Conservation (phyloP, 64 coral and sea anemone species). For the Porites australiensis region DNA sequence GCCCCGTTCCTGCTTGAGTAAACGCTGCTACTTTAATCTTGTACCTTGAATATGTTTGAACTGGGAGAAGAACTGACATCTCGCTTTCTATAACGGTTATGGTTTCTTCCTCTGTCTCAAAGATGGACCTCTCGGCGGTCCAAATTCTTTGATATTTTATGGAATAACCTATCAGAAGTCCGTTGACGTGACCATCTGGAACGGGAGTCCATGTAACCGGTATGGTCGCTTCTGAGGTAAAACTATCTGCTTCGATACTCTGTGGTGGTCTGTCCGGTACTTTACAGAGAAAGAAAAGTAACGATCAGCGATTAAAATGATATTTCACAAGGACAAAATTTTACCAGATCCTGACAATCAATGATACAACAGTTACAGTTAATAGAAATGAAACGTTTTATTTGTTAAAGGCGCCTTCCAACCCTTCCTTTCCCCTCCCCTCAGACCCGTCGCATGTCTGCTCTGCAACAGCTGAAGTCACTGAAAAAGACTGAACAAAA, state of each 20-base stretch:
- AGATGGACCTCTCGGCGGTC: slow-evolving; percentile 14
- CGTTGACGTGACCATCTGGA: slow-evolving; percentile 44
- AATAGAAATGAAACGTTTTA: too few species aligned
- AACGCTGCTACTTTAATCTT: slow-evolving; percentile 48
- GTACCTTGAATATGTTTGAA: slow-evolving; percentile 24
- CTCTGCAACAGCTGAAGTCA: too few species aligned
- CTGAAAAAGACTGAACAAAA: too few species aligned
- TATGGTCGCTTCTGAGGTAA: slow-evolving; percentile 10
- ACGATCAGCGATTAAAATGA: not conserved
- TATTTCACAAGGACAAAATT: not conserved
- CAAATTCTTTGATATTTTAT: slow-evolving; percentile 49
- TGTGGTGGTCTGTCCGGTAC: slow-evolving; percentile 57
- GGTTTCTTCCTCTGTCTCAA: not conserved
- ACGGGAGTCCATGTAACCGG: slow-evolving; percentile 58
- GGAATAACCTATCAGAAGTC: slow-evolving; percentile 61
- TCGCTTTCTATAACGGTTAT: not conserved
- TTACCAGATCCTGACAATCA: not conserved
- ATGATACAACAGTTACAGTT: not conserved
- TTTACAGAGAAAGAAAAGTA: not conserved
- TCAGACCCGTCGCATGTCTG: too few species aligned
- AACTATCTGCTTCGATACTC: slow-evolving; percentile 8
- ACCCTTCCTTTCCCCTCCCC: too few species aligned
- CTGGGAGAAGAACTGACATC: not conserved
- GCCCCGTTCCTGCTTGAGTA: slow-evolving; percentile 40
- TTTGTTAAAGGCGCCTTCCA: too few species aligned